Evolutionary conservation across 1,140 invertebrate genomes (phyloP), one percentile per base, ranked within the genome.

Genomic region (Saccostrea echinata): DNA sequence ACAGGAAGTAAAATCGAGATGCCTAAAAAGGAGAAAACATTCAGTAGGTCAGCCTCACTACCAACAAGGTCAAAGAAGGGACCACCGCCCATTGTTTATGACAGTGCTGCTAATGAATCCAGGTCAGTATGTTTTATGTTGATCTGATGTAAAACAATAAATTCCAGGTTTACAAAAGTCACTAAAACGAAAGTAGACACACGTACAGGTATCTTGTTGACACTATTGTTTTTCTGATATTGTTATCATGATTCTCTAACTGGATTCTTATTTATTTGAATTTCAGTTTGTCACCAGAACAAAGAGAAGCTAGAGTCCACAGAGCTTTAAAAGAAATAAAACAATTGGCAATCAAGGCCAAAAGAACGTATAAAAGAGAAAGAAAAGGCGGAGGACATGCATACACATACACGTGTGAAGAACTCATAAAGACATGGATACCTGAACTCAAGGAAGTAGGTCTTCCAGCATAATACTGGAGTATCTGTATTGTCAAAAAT

Each of bases 1-100:
- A 30, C 68, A 27, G 68, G 68, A 71, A 71, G 68, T 71, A 24
- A 35, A 71, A 30, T 71, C 68, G 30, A 71, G 68, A 71, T 71
- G 68, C 27, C 68, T 24, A 71, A 30, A 71, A 71, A 71, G 27
- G n/a, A 71, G 24, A 12, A 11, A 13, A 30, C 30, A 16, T 71
- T 71, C 16, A 71, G 16, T 16, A 71, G 68, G 30, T 71, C 68
- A 0, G 68, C 68, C 27, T 71, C 68, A 33, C 68, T 71, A 33
- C 68, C 68, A 0, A 30, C 24, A 71, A 30, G 68, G 27, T 71
- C 68, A 30, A 71, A 71, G 68, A 71, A 71, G 24, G 68, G 24
- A 11, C 68, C 24, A 13, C 68, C 30, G 13, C 24, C 1, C n/a
- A 30, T 16, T 71, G 68, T 27, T 71, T 13, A 27, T 33, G 68